These are phyloP conservation scores for Peromyscus aztecus DNA, from an alignment of 2,797 vertebrate species.

Conservation along the genomic window DNA sequence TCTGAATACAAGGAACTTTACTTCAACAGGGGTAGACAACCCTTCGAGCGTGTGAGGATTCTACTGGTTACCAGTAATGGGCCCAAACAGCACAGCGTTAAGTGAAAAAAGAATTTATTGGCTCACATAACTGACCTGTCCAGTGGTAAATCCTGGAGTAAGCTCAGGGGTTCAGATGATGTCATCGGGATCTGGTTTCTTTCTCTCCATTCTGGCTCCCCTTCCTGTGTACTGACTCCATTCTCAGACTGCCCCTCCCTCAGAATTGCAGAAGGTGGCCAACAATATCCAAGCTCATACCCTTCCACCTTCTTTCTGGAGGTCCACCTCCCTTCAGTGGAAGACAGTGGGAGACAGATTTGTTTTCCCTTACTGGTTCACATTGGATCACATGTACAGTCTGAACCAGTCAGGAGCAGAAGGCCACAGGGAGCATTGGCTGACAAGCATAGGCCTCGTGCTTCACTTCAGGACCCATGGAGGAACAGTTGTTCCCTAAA, in stretches of 20 bases:
- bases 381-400: not conserved
- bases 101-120: conserved; percentile 61
- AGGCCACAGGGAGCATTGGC: not conserved
- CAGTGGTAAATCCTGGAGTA: conserved; percentile 64
- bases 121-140: conserved; percentile 33
- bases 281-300: not conserved
- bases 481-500: not conserved
- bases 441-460: not conserved
- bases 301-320: not conserved
- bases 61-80: not conserved
- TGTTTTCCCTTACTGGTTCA: not conserved
- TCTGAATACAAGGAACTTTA: not conserved
- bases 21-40: not conserved
- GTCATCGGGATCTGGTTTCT: conserved; percentile 71
- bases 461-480: not conserved
- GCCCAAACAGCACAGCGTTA: not conserved
- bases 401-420: not conserved
- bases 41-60: not conserved
- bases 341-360: not conserved
- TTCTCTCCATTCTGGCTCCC: conserved; percentile 30
- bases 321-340: not conserved
- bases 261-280: conserved; percentile 26
- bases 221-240: conserved; percentile 54
- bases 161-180: conserved; percentile 51
- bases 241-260: not conserved